Evolutionary conservation across 2,797 vertebrate species (phyloP), one percentile per base, ranked within the genome.

Genomic region (Atherinosoma microstoma): DNA sequence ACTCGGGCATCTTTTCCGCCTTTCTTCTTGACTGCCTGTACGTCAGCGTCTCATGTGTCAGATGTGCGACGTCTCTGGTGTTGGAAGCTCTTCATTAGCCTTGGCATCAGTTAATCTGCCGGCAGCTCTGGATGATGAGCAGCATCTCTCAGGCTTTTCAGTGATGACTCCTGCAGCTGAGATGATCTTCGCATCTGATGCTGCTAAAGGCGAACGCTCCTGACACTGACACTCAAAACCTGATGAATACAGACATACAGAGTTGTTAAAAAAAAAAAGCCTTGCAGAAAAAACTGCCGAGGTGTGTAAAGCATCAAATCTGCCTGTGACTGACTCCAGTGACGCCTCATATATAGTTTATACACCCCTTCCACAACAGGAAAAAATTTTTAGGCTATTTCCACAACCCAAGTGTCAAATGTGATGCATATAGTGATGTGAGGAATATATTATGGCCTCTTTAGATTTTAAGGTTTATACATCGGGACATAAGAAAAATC

Each of bases 11-110:
- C 42, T 75, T 70, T 47, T 53, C 60, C 29, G 22, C 57, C 71
- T 61, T 61, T 67, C 59, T 11, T 65, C 66, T 71, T 6, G 34
- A 66, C 75, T 38, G 72, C 35, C 36, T 58, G 64, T n/a, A 47
- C 18, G 45, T 47, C 45, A 47, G 64, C 0, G 49, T 68, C 63
- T 71, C 36, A 0, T 76, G 65, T 56, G 45, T 86, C 64, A 81
- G 57, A 58, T 63, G 82, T 72, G 70, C 76, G 57, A 67, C 66
- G 42, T 49, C n/a, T 63, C 68, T 73, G 0, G 11, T 20, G 62
- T 7, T 62, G 70, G 72, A 45, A 51, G 74, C 70, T 40, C 61
- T 65, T 79, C 67, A 69, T 80, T 66, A 75, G 70, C 24, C 20
- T 18, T 51, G 1, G 12, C 22, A 29, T 63, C 63, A 10, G 53